Evolutionary conservation across 2,113 vertebrate species (phyloP).

Genomic region (Scomber colias): DNA sequence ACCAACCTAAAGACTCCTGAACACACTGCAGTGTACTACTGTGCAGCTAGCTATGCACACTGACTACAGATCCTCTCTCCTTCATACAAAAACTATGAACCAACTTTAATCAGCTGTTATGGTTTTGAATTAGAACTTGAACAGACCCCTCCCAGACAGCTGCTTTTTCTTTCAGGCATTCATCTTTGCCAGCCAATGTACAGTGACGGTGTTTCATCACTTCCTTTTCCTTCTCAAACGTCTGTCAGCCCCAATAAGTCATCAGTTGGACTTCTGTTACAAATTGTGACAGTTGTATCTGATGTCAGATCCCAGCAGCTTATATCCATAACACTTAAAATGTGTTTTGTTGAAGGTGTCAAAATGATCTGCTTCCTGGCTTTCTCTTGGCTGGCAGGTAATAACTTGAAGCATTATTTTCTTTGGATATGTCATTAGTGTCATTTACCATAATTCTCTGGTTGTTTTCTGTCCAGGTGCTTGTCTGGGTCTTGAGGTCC

Average conservation of each 20-base stretch:
- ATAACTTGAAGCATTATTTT: not conserved
- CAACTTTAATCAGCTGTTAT: not conserved
- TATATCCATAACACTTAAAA: too few relatives aligned
- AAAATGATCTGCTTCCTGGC: slow-evolving; percentile 22
- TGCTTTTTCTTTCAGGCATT: not conserved
- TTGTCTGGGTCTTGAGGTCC: slow-evolving; percentile 12
- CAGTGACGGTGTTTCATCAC: not conserved
- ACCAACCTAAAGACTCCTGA: slow-evolving; percentile 13
- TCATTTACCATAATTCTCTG: not conserved
- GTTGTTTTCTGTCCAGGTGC: not conserved
- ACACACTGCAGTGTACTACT: slow-evolving; percentile 69
- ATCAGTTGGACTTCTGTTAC: too few relatives aligned
- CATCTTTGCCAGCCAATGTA: not conserved
- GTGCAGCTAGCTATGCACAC: slow-evolving; percentile 65
- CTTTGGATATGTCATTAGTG: too few relatives aligned
- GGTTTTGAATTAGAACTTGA: not conserved
- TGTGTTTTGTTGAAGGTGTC: too few relatives aligned
- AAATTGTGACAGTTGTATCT: too few relatives aligned
- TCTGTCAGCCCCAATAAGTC: too few relatives aligned
- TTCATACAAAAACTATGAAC: slow-evolving; percentile 19
- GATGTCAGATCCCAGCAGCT: too few relatives aligned
- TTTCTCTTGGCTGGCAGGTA: slow-evolving; percentile 37
- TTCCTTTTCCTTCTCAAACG: too few relatives aligned
- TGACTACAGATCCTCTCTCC: not conserved
- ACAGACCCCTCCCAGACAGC: not conserved